A percentile compares a stretch with the other conserved stretches of the same genome.
Evolutionary conservation across 2,113 vertebrate species (phyloP).

Genomic region (Erythrocebus patas): DNA sequence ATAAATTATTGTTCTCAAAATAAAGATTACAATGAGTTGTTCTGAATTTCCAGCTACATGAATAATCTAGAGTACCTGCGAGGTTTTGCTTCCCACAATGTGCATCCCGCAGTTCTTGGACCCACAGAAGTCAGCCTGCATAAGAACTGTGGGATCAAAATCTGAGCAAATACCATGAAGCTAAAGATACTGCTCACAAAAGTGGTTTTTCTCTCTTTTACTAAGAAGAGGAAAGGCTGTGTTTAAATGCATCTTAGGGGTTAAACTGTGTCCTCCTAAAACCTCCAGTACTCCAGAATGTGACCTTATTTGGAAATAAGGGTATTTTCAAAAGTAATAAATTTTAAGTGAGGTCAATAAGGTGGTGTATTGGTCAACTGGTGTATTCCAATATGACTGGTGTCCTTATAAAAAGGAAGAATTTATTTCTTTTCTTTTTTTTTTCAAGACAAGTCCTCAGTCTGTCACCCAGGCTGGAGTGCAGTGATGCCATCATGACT

Average conservation of each 20-base stretch:
- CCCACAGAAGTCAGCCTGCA: neutral
- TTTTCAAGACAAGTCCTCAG: too few species aligned
- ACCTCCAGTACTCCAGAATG: neutral
- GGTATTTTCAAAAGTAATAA: neutral
- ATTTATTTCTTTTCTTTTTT: too few species aligned
- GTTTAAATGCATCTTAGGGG: neutral
- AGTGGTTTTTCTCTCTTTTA: neutral
- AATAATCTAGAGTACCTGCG: neutral
- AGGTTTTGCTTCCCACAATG: neutral
- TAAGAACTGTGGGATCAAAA: neutral
- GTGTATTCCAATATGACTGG: neutral
- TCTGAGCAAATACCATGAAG: neutral
- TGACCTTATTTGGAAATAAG: neutral
- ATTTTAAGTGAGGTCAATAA: neutral
- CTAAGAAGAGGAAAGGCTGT: neutral
- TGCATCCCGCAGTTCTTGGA: neutral
- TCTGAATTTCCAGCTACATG: neutral
- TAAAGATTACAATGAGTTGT: neutral
- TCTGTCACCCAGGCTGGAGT: too few species aligned
- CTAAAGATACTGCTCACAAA: neutral
- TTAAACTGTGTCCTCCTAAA: neutral
- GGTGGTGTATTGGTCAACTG: neutral
- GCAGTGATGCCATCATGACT: too few species aligned
- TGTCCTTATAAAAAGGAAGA: neutral
- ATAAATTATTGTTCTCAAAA: neutral